Percentiles rank a stretch among this genome's conserved stretches.
phyloP scores from a whole-genome alignment of 2,797 vertebrate genomes.

The Peromyscus attwateri region DNA sequence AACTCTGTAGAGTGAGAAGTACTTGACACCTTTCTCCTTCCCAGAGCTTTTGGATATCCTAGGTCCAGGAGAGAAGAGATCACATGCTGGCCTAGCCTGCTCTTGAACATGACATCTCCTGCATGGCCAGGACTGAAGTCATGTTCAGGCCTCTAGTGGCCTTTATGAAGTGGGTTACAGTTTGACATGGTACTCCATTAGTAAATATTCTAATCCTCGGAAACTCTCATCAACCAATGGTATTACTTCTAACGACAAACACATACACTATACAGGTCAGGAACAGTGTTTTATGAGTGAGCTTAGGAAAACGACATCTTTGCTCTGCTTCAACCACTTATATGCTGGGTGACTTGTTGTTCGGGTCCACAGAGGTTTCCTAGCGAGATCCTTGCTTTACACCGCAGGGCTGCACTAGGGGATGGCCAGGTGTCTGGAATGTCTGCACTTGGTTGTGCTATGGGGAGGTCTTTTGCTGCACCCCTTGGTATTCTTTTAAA shows the following conservation, averaged over 20 bases:
- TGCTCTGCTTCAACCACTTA: not conserved
- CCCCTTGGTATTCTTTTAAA: too few species aligned
- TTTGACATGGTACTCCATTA: not conserved
- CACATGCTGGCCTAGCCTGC: accelerated
- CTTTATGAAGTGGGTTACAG: accelerated
- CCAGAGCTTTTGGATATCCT: not conserved
- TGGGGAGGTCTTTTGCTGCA: too few species aligned
- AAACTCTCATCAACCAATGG: not conserved
- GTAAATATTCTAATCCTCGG: too few species aligned
- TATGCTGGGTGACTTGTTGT: not conserved
- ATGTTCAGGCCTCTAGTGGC: not conserved
- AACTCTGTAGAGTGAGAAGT: not conserved
- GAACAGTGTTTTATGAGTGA: not conserved
- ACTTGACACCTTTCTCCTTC: not conserved
- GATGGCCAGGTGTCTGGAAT: too few species aligned
- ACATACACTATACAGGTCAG: not conserved
- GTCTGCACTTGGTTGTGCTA: too few species aligned
- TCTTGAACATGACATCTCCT: not conserved
- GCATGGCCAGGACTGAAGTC: accelerated
- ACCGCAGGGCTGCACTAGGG: too few species aligned
- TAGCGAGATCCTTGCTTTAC: too few species aligned
- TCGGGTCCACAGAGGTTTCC: too few species aligned
- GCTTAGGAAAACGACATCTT: not conserved
- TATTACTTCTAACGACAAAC: not conserved
- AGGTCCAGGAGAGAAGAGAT: not conserved